Evolutionary conservation across 2,888 invertebrate genomes (phyloP), one percentile per base, ranked within the genome.

Genomic region (Nesidiocoris tenuis): DNA sequence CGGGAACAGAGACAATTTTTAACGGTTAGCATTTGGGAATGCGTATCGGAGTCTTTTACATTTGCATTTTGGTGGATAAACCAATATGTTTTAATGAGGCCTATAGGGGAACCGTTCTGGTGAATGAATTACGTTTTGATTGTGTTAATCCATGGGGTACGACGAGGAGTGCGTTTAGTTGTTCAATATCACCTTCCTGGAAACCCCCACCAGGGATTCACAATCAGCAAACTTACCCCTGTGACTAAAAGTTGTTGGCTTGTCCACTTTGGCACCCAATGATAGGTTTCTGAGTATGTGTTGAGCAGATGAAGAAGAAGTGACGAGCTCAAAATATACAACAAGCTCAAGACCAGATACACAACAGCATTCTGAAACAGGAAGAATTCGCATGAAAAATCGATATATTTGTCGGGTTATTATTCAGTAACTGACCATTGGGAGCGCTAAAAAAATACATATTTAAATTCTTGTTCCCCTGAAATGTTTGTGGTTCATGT

Each of bases 181-280:
- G n/a, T n/a, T n/a, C n/a, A n/a, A n/a, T n/a, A n/a, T n/a, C n/a
- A n/a, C n/a, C n/a, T n/a, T n/a, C n/a, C n/a, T n/a, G n/a, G n/a
- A n/a, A n/a, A n/a, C n/a, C n/a, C n/a, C n/a, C n/a, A n/a, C n/a
- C n/a, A n/a, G n/a, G n/a, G n/a, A n/a, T n/a, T n/a, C n/a, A n/a
- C n/a, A n/a, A n/a, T n/a, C n/a, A n/a, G n/a, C 3, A 63, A 5
- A 83, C 87, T 86, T 85, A 90, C 89, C 82, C 88, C 88, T 80
- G 89, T 88, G 80, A 87, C 86, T 82, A 89, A 84, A 79, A 91
- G 84, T 82, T 90, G 91, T 81, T 90, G 90, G 83, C 89, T 89
- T 80, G 90, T 90, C 84, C 90, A 88, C 83, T 88, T 88, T 79
- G 91, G 89, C 80, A 91, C 90, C 90, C 89, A 90, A 76, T 86